These are phyloP conservation scores for Pristionchus maxplancki DNA, from an alignment of 2,888 invertebrate genomes.

Conservation along the genomic window DNA sequence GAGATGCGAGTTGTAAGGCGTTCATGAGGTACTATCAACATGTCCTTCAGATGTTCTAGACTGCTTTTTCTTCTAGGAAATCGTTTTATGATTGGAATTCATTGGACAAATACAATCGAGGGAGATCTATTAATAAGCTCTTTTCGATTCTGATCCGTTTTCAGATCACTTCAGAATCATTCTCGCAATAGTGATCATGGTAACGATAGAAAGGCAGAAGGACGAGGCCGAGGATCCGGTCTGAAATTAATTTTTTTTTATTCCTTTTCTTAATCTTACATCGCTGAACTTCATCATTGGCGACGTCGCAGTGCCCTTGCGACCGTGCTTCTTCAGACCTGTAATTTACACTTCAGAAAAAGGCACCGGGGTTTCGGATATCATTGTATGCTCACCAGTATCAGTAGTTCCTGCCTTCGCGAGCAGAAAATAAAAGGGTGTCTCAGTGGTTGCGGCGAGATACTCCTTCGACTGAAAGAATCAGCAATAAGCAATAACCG, in stretches of 20 bases:
- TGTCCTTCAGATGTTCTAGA: too few relatives aligned
- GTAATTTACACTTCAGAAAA: too few relatives aligned
- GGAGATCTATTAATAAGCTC: neutral
- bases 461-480: conserved; percentile 19
- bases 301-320: neutral
- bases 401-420: neutral
- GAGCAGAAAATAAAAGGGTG: conserved; percentile 2
- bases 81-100: too few relatives aligned
- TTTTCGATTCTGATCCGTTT: neutral
- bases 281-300: conserved; percentile 33
- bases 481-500: neutral
- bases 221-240: neutral
- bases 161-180: neutral
- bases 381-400: neutral
- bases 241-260: neutral
- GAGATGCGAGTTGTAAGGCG: too few relatives aligned
- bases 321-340: neutral
- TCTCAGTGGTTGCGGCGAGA: neutral
- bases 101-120: too few relatives aligned
- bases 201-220: neutral
- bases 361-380: too few relatives aligned
- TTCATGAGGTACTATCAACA: too few relatives aligned
- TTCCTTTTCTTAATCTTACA: neutral
- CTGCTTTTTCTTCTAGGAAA: too few relatives aligned
- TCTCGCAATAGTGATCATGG: neutral